These are phyloP conservation scores for Caenorhabditis sp. DNA, from an alignment of 2,888 invertebrate genomes.

Conservation along the genomic window DNA sequence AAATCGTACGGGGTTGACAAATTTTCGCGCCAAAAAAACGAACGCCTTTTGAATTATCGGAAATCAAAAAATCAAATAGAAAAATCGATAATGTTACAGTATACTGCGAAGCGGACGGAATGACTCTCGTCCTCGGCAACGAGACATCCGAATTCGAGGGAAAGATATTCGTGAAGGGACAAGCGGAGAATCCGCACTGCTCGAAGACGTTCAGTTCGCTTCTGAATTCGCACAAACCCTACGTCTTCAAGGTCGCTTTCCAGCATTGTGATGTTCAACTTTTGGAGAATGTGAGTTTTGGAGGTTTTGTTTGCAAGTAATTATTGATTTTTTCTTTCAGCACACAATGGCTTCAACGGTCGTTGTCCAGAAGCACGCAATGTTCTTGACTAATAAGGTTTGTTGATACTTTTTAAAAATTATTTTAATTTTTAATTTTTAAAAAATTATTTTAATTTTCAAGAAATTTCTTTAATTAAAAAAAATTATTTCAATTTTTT, in stretches of 20 bases:
- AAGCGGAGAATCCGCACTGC: slow-evolving; percentile 81
- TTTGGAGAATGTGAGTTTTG: slow-evolving; percentile 72
- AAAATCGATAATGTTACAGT: slow-evolving; percentile 65
- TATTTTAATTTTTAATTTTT: slow-evolving; percentile 39
- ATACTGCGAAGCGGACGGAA: slow-evolving; percentile 79
- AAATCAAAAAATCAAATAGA: no score
- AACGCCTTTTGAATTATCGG: no score
- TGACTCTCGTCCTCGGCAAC: slow-evolving; percentile 76
- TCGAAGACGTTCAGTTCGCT: slow-evolving; percentile 73
- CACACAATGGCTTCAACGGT: slow-evolving; percentile 86
- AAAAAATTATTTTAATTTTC: no score
- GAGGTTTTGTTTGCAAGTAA: slow-evolving; percentile 15
- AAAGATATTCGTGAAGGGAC: slow-evolving; percentile 81
- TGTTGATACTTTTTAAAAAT: no score
- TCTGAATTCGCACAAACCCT: slow-evolving; percentile 68
- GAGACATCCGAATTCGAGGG: slow-evolving; percentile 76
- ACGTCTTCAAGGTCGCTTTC: slow-evolving; percentile 79
- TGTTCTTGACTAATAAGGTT: slow-evolving; percentile 91
- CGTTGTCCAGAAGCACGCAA: slow-evolving; percentile 96
- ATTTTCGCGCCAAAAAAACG: no score
- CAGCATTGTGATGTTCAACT: slow-evolving; percentile 80
- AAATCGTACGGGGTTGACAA: no score
- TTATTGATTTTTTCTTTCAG: slow-evolving; percentile 67
- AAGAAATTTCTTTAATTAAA: background rate
- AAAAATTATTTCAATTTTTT: background rate